Evolutionary conservation across 2,888 invertebrate species (phyloP).

Genomic region (Thyatira batis): DNA sequence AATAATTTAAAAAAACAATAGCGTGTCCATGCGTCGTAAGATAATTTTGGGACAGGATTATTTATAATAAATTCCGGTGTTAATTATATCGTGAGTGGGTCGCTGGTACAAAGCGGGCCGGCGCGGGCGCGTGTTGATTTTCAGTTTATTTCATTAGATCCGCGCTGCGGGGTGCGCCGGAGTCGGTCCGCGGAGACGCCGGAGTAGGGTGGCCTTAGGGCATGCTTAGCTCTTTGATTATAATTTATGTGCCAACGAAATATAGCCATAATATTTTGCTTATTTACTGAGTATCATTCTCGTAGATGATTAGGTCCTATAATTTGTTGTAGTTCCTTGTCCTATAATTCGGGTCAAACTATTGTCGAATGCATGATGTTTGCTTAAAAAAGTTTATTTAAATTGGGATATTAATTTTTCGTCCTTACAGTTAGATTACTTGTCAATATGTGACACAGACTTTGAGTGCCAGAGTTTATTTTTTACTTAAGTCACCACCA

Average conservation of each 20-base stretch:
- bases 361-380: too few species aligned
- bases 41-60: constrained; percentile 50
- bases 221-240: not conserved
- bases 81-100: constrained; percentile 72
- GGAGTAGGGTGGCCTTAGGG: constrained; percentile 42
- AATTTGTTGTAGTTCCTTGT: too few species aligned
- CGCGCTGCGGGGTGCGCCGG: constrained; percentile 72
- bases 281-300: too few species aligned
- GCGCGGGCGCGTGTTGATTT: constrained; percentile 76
- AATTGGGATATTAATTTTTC: too few species aligned
- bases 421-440: too few species aligned
- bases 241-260: constrained; percentile 9
- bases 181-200: constrained; percentile 40
- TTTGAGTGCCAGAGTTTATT: too few species aligned
- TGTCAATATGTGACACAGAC: too few species aligned
- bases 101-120: constrained; percentile 46
- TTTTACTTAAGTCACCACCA: too few species aligned
- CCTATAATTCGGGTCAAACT: too few species aligned
- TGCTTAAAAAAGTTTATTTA: too few species aligned
- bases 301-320: too few species aligned
- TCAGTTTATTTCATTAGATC: constrained; percentile 83
- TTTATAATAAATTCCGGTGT: constrained; percentile 71
- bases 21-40: constrained; percentile 58
- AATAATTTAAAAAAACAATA: constrained; percentile 43
- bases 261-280: too few species aligned